These are phyloP conservation scores for Girardia tigrina DNA, from an alignment of 2,888 invertebrate species.

Conservation along the genomic window DNA sequence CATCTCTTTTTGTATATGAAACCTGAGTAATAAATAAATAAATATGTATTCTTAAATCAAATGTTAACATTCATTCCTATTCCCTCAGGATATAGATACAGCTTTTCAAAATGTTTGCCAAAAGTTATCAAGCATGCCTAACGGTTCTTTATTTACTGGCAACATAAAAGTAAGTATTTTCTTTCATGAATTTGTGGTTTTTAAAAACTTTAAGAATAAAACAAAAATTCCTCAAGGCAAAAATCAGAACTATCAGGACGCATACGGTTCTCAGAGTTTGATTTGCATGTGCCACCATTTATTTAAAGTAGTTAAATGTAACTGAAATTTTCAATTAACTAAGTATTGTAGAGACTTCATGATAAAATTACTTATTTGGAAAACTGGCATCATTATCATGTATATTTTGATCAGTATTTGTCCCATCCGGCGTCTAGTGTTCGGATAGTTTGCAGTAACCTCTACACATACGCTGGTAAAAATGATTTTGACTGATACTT, in stretches of 20 bases:
- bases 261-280: conserved; percentile 45
- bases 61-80: no score
- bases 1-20: no score
- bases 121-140: neutral
- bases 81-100: neutral
- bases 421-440: conserved; percentile 47
- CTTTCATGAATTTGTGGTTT: no score
- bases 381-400: conserved; percentile 42
- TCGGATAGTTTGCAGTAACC: conserved; percentile 44
- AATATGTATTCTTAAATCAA: no score
- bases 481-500: neutral
- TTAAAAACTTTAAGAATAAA: no score
- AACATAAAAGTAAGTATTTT: neutral
- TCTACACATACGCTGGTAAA: conserved; percentile 45
- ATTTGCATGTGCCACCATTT: conserved; percentile 44
- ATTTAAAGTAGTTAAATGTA: conserved; percentile 41
- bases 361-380: conserved; percentile 39
- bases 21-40: no score
- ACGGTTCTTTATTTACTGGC: neutral
- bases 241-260: conserved; percentile 39
- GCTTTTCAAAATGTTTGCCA: conserved; percentile 14
- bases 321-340: neutral
- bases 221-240: conserved; percentile 38
- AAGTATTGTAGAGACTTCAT: conserved; percentile 29
- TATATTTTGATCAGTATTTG: conserved; percentile 43